A percentile compares a stretch with the other conserved stretches of the same genome.
These are phyloP conservation scores for Miopithecus talapoin DNA, from an alignment of 2,797 vertebrate species.

Conservation along the genomic window DNA sequence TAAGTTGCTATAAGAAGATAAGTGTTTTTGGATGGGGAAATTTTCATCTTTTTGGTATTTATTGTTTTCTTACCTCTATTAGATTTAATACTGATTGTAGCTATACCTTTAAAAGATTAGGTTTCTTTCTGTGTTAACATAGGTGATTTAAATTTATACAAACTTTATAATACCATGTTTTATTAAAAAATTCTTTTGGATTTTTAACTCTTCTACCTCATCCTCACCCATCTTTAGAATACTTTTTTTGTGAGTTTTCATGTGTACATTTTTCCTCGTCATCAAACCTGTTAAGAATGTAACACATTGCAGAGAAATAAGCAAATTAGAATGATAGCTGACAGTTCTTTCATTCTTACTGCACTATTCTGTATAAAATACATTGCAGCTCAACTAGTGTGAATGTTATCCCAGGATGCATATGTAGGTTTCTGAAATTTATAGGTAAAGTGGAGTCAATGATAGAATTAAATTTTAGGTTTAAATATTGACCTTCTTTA, in stretches of 20 bases:
- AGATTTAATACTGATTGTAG: slow-evolving; percentile 63
- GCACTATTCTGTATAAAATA: background rate
- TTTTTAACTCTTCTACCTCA: slow-evolving; percentile 53
- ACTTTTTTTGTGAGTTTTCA: background rate
- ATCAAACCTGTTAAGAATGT: slow-evolving; percentile 24
- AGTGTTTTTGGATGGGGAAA: slow-evolving; percentile 47
- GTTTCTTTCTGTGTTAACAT: slow-evolving; percentile 50
- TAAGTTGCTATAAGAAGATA: slow-evolving; percentile 62
- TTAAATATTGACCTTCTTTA: background rate
- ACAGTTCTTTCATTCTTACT: background rate
- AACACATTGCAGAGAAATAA: background rate
- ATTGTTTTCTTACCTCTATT: slow-evolving; percentile 54
- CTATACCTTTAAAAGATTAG: slow-evolving; percentile 34
- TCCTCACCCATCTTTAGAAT: background rate
- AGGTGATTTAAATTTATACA: slow-evolving; percentile 25
- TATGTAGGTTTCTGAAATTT: background rate
- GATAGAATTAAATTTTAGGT: background rate
- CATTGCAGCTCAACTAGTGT: background rate
- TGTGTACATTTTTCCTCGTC: background rate
- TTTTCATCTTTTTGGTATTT: slow-evolving; percentile 51
- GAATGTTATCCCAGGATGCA: background rate
- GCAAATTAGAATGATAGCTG: background rate
- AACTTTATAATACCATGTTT: background rate
- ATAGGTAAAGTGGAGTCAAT: background rate
- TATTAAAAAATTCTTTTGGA: slow-evolving; percentile 46